Evolutionary conservation across 2,113 vertebrate genomes (phyloP).

Genomic region (Poeciliopsis occidentalis): DNA sequence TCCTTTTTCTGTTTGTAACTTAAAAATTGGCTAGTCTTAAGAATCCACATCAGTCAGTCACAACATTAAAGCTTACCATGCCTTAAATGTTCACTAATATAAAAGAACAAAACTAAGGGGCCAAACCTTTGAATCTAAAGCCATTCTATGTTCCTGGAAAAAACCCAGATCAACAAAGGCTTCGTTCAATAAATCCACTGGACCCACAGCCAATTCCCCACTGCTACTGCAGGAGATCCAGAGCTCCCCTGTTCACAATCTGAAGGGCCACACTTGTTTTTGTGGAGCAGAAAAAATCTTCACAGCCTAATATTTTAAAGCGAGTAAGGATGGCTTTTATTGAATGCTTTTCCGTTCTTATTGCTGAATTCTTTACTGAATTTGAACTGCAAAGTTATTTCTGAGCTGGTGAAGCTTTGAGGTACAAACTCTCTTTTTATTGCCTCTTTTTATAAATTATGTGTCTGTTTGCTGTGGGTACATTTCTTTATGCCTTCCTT

Average conservation of each 20-base stretch:
- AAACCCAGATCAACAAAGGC: neutral
- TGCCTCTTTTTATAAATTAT: neutral
- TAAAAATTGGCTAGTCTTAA: neutral
- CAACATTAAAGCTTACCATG: neutral
- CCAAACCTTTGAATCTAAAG: neutral
- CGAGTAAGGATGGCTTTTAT: no score
- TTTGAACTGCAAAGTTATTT: neutral
- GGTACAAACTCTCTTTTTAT: neutral
- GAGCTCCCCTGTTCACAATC: neutral
- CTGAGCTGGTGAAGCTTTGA: neutral
- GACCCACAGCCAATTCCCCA: neutral
- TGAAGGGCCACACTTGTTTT: no score
- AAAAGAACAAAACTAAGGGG: neutral
- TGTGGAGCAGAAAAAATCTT: no score
- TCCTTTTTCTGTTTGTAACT: slow-evolving; percentile 1
- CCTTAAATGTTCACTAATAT: neutral
- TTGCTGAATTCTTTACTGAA: neutral
- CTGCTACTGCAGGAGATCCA: neutral
- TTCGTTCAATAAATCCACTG: neutral
- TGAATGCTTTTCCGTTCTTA: no score
- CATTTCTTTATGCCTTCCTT: neutral
- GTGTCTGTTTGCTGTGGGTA: neutral
- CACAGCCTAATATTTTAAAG: no score
- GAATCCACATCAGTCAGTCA: neutral
- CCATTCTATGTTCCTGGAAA: neutral